Conservation (phyloP, 2,113 vertebrate genomes). For the Pungitius pungitius region DNA sequence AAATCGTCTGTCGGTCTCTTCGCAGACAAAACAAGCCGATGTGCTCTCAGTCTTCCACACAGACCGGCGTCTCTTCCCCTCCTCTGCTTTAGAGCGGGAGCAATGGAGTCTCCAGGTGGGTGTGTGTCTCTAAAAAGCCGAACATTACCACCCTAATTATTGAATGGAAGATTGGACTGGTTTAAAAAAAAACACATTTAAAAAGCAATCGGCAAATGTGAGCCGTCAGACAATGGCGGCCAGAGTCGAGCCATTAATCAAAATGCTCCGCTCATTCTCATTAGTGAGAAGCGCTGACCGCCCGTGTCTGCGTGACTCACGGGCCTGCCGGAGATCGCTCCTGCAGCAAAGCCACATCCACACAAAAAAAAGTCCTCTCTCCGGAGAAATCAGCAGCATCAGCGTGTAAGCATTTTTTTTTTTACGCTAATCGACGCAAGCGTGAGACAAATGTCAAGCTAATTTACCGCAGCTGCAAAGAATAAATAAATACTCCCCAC, state of each 20-base stretch:
- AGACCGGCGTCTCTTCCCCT: constrained; percentile 41
- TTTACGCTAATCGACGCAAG: constrained; percentile 59
- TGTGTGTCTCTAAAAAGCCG: constrained; percentile 45
- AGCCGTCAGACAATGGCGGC: constrained; percentile 60
- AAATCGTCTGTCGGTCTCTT: constrained; percentile 56
- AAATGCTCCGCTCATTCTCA: constrained; percentile 68
- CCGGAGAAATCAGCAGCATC: constrained; percentile 60
- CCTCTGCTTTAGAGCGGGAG: constrained; percentile 26
- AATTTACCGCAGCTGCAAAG: constrained; percentile 50
- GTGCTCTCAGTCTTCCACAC: constrained; percentile 48
- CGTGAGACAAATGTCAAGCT: constrained; percentile 60
- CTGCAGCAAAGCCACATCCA: constrained; percentile 37
- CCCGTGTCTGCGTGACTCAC: constrained; percentile 48
- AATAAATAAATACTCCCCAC: not conserved
- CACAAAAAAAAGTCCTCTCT: constrained; percentile 48
- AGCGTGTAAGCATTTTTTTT: constrained; percentile 64
- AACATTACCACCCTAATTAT: constrained; percentile 57
- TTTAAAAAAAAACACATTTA: constrained; percentile 20
- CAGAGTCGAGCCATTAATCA: constrained; percentile 73
- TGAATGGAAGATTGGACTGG: constrained; percentile 38
- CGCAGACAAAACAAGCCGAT: constrained; percentile 61
- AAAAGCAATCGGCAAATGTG: constrained; percentile 67
- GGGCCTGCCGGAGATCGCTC: constrained; percentile 50
- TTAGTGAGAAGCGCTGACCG: constrained; percentile 74
- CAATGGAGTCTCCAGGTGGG: constrained; percentile 26